Conservation (phyloP, 2,113 vertebrate species). For the Carollia perspicillata region DNA sequence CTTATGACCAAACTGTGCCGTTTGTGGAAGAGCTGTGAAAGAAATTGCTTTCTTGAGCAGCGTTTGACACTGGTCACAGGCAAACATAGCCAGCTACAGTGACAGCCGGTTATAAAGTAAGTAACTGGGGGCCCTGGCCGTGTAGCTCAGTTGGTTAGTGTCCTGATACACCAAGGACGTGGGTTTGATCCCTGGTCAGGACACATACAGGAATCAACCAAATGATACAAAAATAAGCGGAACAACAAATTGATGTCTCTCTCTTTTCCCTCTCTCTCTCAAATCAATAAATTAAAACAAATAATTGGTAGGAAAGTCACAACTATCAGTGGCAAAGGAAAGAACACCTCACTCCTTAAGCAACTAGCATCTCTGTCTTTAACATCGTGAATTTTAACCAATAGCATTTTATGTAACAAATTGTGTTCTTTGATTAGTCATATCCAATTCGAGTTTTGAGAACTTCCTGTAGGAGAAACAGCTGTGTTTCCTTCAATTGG, state of each 20-base stretch:
- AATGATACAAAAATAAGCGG: no score
- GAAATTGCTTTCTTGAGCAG: not conserved
- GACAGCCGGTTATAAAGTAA: not conserved
- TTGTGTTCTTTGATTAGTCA: not conserved
- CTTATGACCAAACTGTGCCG: not conserved
- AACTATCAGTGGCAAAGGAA: not conserved
- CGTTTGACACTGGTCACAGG: not conserved
- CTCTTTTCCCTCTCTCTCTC: no score
- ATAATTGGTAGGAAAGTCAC: not conserved
- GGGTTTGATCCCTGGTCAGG: no score
- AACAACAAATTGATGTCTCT: no score
- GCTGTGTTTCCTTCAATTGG: not conserved
- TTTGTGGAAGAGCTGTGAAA: not conserved
- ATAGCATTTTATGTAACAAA: not conserved
- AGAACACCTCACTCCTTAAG: not conserved
- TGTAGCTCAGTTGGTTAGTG: no score
- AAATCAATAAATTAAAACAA: not conserved
- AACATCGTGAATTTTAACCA: not conserved
- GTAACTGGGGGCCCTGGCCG: no score
- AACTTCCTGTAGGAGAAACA: not conserved
- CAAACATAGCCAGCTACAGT: not conserved
- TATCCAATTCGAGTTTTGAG: not conserved
- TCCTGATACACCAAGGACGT: no score
- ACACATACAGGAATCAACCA: no score
- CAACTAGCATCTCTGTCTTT: not conserved